Conservation (phyloP, 2,797 vertebrate species). For the Chiloscyllium punctatum region DNA sequence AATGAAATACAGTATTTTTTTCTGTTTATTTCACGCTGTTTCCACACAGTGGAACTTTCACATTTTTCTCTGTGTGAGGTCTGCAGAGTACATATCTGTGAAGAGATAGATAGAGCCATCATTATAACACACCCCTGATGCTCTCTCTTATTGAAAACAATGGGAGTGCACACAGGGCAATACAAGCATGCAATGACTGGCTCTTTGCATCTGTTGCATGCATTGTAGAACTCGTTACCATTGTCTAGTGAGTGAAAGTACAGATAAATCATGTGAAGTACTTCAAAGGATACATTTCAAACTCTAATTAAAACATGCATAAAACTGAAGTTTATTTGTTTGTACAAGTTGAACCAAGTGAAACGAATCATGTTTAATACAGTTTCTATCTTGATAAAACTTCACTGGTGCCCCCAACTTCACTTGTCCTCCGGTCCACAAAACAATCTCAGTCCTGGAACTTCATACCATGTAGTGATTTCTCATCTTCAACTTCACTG, state of each 20-base stretch:
- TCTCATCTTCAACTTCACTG: neutral
- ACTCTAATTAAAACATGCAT: neutral
- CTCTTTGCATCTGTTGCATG: neutral
- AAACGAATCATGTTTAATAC: neutral
- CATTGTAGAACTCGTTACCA: neutral
- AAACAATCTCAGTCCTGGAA: neutral
- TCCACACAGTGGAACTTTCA: conserved; percentile 68
- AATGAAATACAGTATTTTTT: conserved; percentile 76
- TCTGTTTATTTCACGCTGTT: conserved; percentile 64
- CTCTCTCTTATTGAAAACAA: conserved; percentile 36
- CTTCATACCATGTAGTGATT: neutral
- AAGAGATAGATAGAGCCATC: conserved; percentile 86
- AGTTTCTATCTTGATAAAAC: neutral
- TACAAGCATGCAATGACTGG: conserved; percentile 27
- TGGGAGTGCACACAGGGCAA: conserved; percentile 27
- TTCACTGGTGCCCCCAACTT: neutral
- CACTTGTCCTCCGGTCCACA: neutral
- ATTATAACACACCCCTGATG: conserved; percentile 42
- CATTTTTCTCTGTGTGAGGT: conserved; percentile 94
- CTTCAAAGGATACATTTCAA: neutral
- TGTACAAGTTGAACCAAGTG: neutral
- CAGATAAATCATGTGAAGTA: conserved; percentile 18
- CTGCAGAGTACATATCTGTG: conserved; percentile 85
- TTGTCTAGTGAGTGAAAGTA: neutral
- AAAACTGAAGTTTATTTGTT: neutral